Base-by-base conservation (phyloP, 2,797 vertebrate genomes). In the Agapornis canus region DNA sequence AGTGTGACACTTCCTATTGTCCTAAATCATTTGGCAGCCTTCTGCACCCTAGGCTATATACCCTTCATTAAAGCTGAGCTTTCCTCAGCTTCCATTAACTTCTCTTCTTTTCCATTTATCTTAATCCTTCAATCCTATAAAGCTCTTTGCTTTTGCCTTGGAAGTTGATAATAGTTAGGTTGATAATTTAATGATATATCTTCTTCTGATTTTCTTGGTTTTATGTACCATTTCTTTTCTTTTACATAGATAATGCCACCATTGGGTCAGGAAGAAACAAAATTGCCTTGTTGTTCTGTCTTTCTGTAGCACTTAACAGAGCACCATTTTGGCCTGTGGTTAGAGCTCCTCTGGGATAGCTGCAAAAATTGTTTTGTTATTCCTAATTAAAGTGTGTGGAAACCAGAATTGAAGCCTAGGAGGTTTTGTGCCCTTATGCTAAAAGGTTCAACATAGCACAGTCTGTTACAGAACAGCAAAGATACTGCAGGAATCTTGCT, bases 281-380 rank as follows among this genome's bases (percentile, higher is more conserved):
- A 32, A 51, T 51, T 84, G 21, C 27, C 48, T 76, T 37, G 16
- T 73, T 82, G 16, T 77, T 82, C 54, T 88, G 32, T 54, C 35
- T 85, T 75, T 92, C 17, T 83, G 16, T 37, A 75, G 68, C 65
- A 10, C 21, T 71, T 88, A 81, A 39, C 47, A 61, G 32, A 77
- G 60, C 26, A 60, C 12, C 13, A 15, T 81, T 91, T 90, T 87
- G 22, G 40, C n/a, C 23, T 77, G 52, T 57, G 85, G 49, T 71
- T 86, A 79, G 45, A 86, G 22, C 61, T 94, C 42, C 69, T 80
- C 42, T 1, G 2, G 72, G 12, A 65, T 2, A 78, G 72, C 64
- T 82, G 39, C 57, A 88, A 26, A 49, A 70, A 20, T 83, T 85
- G 40, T 35, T 85, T 90, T 83, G 39, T 86, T 81, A 25, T 54